A percentile compares a stretch with the other conserved stretches of the same genome.
Evolutionary conservation across 2,113 vertebrate species (phyloP).

Genomic region (Nerophis lumbriciformis): DNA sequence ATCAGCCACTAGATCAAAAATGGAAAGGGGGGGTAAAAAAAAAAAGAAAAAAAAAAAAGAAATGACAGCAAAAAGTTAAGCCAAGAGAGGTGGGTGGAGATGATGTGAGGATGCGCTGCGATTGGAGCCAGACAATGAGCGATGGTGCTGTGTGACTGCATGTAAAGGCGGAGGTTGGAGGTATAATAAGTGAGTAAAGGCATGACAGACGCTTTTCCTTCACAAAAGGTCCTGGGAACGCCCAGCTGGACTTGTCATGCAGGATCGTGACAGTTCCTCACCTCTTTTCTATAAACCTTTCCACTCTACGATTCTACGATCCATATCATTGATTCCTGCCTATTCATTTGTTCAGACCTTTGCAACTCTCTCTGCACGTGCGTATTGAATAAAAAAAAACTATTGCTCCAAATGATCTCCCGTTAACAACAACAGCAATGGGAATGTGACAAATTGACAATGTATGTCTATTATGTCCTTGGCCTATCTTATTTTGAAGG

Average conservation of each 20-base stretch:
- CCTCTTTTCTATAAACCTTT: constrained; percentile 16
- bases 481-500: not conserved
- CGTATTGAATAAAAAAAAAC: not conserved
- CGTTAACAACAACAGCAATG: not conserved
- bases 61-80: constrained; percentile 64
- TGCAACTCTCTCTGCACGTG: not conserved
- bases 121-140: constrained; percentile 59
- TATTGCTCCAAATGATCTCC: not conserved
- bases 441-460: too few species aligned
- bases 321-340: not conserved
- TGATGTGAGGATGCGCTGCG: constrained; percentile 50
- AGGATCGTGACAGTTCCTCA: constrained; percentile 38
- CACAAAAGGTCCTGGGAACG: constrained; percentile 45
- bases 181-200: not conserved
- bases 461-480: not conserved
- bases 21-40: constrained; percentile 26
- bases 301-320: not conserved
- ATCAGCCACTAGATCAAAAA: constrained; percentile 68
- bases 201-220: constrained; percentile 28
- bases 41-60: constrained; percentile 14
- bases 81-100: constrained; percentile 56
- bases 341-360: not conserved
- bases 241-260: constrained; percentile 60
- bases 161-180: not conserved
- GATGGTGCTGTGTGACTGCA: constrained; percentile 22